Base-by-base conservation (phyloP, 2,888 invertebrate genomes). In the Falcaria lacertinaria region DNA sequence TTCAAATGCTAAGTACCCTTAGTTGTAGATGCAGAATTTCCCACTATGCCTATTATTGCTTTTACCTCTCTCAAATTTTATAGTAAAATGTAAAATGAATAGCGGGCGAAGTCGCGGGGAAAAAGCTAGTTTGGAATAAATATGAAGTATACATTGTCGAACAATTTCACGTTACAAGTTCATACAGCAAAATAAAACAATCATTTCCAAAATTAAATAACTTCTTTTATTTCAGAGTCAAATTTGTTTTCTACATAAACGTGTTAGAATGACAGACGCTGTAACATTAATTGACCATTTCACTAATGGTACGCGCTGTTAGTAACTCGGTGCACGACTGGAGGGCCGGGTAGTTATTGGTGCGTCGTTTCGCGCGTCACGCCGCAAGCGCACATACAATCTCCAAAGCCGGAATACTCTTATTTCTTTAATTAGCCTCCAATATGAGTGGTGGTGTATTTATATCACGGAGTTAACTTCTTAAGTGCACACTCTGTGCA, bases 141-240 rank as follows among this genome's bases (percentile, higher is more conserved):
- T n/a, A n/a, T n/a, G n/a, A n/a, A n/a, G n/a, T n/a, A n/a, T n/a
- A n/a, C n/a, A n/a, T n/a, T n/a, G n/a, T n/a, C n/a, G n/a, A n/a
- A n/a, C n/a, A n/a, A n/a, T n/a, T n/a, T n/a, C n/a, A n/a, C n/a
- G n/a, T n/a, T n/a, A n/a, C n/a, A n/a, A n/a, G n/a, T n/a, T n/a
- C n/a, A n/a, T n/a, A n/a, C n/a, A n/a, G n/a, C n/a, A n/a, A 74
- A 86, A 84, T 83, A 58, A 89, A 89, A 88, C 87, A 66, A 80
- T 64, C 64, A 67, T 49, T 71, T 89, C 86, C 86, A 88, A 89
- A 89, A 89, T 88, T 88, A 88, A 89, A 89, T 88, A 88, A 87
- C 85, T 87, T 89, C 85, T 87, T 89, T 89, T 88, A 89, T 87
- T 85, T 87, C 86, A 88, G 84, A 88, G 85, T 88, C 87, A 87